Base-by-base conservation (phyloP, 2,797 vertebrate species). In the Sebastes hubbsi region DNA sequence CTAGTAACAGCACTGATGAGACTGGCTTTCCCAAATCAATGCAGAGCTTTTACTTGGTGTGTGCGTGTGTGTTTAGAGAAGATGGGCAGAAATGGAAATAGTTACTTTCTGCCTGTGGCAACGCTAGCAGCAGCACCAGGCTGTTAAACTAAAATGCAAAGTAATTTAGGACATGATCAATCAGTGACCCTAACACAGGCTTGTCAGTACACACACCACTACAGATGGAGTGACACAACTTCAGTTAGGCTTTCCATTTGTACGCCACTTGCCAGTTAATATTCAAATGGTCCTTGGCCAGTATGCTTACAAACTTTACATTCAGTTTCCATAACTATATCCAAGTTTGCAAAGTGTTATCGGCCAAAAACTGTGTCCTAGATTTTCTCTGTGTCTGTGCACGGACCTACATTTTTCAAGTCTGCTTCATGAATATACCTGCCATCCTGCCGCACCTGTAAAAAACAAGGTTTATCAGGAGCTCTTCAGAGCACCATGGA, bases 11-110 rank as follows among this genome's bases (percentile, higher is more conserved):
- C n/a, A 36, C 75, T 55, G 34, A 71, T 59, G 49, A 69, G 32
- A 59, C 22, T 6, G 6, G 29, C 63, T 58, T 55, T 36, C 36
- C 38, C 38, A 62, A 29, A 80, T 60, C 78, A 34, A 30, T 71
- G 68, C 25, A 20, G n/a, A 10, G 56, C 36, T 77, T 68, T 63
- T 68, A 34, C 46, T 49, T 14, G 20, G 36, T 59, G 61, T 74
- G 46, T 54, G 16, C 24, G 29, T 56, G 71, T 68, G 65, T 68
- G 56, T 62, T 49, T n/a, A 46, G 61, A 55, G 59, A 46, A 36
- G 36, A 62, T 58, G 66, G 16, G 27, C 22, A 56, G 34, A 73
- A 34, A 80, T 70, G 55, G 75, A 86, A 81, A 81, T 24, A 24
- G 68, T 52, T 71, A 22, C 49, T 80, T 71, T 58, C 11, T 63